Evolutionary conservation across 2,113 vertebrate genomes (phyloP).

Genomic region (Sula dactylatra): DNA sequence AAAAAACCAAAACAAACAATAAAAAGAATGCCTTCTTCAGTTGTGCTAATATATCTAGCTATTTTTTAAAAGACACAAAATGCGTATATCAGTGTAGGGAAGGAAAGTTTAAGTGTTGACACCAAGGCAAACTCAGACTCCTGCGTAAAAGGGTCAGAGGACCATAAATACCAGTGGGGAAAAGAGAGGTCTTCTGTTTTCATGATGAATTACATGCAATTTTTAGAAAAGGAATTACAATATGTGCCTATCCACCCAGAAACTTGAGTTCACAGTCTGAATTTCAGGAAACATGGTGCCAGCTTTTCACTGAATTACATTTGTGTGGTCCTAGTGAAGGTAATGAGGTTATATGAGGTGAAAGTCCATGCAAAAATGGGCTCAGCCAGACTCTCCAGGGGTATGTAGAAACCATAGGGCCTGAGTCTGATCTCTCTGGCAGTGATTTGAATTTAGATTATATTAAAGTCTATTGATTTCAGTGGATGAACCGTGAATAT

Average conservation of each 20-base stretch:
- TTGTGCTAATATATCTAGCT: not conserved
- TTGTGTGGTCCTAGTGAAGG: not conserved
- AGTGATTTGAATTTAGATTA: not conserved
- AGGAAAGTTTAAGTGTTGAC: not conserved
- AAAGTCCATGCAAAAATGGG: not conserved
- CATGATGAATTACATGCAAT: not conserved
- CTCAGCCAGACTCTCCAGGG: not conserved
- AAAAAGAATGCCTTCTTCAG: not conserved
- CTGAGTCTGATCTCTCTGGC: not conserved
- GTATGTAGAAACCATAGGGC: not conserved
- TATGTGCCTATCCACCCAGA: not conserved
- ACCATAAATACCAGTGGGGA: not conserved
- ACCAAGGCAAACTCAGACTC: not conserved
- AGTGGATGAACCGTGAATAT: not conserved
- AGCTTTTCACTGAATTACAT: not conserved
- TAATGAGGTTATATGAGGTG: not conserved
- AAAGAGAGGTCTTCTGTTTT: not conserved
- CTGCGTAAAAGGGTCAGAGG: not conserved
- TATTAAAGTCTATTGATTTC: not conserved
- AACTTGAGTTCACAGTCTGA: not conserved
- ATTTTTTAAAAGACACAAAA: not conserved
- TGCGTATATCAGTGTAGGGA: not conserved
- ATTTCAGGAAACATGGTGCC: not conserved
- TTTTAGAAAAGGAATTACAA: not conserved
- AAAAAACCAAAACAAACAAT: not conserved